Conservation (phyloP, 2,888 invertebrate species). For the Chirona hameri region DNA sequence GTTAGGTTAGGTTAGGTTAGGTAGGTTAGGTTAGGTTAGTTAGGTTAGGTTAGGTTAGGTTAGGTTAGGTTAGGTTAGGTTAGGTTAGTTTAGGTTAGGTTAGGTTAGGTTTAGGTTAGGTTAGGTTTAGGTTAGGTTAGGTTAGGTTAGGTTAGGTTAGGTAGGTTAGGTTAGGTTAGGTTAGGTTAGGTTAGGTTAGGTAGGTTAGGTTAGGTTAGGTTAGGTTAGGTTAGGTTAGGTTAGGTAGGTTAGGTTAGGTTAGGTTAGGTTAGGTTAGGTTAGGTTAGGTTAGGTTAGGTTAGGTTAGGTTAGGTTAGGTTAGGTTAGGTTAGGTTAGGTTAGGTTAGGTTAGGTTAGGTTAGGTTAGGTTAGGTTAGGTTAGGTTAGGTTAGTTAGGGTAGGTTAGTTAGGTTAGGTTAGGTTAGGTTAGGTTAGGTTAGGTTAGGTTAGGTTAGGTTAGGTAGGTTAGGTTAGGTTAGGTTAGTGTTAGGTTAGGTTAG, state of each 20-base stretch:
- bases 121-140: conserved; percentile 40
- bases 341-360: no score
- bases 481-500: no score
- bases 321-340: conserved; percentile 39
- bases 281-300: conserved; percentile 40
- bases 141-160: conserved; percentile 39
- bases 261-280: conserved; percentile 39
- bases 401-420: conserved; percentile 39
- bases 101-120: no score
- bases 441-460: conserved; percentile 40
- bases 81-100: no score
- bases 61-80: conserved; percentile 39
- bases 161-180: conserved; percentile 39
- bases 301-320: conserved; percentile 40
- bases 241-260: conserved; percentile 40
- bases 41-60: conserved; percentile 39
- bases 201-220: conserved; percentile 40
- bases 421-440: conserved; percentile 39
- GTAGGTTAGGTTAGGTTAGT: conserved; percentile 40
- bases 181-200: conserved; percentile 38
- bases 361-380: no score
- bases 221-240: conserved; percentile 40
- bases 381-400: conserved; percentile 38
- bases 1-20: conserved; percentile 39
- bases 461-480: no score